Evolutionary conservation across 2,113 vertebrate species (phyloP).

Genomic region (Xiphophorus maculatus): DNA sequence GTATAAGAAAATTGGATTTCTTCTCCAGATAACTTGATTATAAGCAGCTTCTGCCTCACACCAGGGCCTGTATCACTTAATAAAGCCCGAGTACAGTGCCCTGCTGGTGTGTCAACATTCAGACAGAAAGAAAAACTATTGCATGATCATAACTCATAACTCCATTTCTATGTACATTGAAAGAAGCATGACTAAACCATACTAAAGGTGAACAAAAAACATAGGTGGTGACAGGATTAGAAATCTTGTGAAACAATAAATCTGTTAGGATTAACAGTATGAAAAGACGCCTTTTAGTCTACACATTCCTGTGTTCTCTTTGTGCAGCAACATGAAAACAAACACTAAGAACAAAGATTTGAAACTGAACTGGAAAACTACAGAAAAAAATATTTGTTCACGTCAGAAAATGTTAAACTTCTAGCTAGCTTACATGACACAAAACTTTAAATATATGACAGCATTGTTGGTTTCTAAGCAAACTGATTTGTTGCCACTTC

Average conservation of each 20-base stretch:
- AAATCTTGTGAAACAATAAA: conserved; percentile 2
- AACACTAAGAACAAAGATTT: conserved; percentile 5
- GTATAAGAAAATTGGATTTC: conserved; percentile 69
- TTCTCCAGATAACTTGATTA: conserved; percentile 68
- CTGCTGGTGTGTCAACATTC: conserved; percentile 14
- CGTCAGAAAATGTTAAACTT: neutral
- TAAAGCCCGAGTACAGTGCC: conserved; percentile 67
- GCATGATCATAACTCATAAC: conserved; percentile 23
- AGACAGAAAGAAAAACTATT: conserved; percentile 1
- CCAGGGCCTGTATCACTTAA: conserved; percentile 58
- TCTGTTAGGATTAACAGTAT: conserved; percentile 7
- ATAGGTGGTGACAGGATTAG: neutral
- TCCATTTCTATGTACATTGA: neutral
- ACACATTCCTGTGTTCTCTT: conserved; percentile 4
- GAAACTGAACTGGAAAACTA: conserved; percentile 2
- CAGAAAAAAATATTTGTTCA: neutral
- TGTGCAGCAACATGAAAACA: neutral
- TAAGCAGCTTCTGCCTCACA: conserved; percentile 50
- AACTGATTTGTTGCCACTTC: neutral
- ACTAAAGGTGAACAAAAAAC: neutral
- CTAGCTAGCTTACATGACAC: neutral
- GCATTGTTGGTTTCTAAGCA: neutral
- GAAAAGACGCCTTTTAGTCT: conserved; percentile 17
- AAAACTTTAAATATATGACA: neutral
- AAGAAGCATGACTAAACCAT: neutral